Evolutionary conservation across 2,113 vertebrate species (phyloP).

Genomic region (Clarias magur): DNA sequence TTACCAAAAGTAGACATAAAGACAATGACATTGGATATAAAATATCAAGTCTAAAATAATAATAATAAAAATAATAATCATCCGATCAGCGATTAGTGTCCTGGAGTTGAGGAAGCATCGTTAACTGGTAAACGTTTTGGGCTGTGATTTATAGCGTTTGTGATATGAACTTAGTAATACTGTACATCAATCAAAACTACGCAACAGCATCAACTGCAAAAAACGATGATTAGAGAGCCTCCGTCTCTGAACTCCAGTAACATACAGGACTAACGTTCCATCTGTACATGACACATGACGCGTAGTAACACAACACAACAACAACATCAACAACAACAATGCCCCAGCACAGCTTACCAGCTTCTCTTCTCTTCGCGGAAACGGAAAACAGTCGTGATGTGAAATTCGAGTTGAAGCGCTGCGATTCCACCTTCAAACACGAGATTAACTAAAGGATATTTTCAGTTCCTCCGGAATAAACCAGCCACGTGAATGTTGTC

Average conservation of each 20-base stretch:
- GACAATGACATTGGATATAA: too few relatives aligned
- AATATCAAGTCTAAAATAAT: too few relatives aligned
- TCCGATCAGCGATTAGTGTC: not conserved
- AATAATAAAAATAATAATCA: too few relatives aligned
- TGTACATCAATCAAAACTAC: not conserved
- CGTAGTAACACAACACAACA: not conserved
- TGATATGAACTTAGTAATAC: not conserved
- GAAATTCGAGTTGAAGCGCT: not conserved
- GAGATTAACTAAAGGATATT: not conserved
- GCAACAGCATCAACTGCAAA: not conserved
- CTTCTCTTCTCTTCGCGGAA: not conserved
- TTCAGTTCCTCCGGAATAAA: not conserved
- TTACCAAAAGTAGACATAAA: too few relatives aligned
- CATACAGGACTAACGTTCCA: not conserved
- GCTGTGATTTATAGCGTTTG: not conserved
- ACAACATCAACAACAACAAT: too few relatives aligned
- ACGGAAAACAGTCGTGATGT: not conserved
- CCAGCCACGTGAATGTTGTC: not conserved
- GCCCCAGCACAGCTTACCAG: slow-evolving; percentile 2
- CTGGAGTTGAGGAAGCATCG: not conserved
- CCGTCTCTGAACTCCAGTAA: not conserved
- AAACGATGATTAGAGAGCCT: not conserved
- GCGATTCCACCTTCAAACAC: not conserved
- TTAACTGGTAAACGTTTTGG: not conserved
- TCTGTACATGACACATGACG: not conserved